A percentile compares a stretch with the other conserved stretches of the same genome.
These are phyloP conservation scores for Pararge aegeria DNA, from an alignment of 1,140 invertebrate genomes.

Conservation along the genomic window DNA sequence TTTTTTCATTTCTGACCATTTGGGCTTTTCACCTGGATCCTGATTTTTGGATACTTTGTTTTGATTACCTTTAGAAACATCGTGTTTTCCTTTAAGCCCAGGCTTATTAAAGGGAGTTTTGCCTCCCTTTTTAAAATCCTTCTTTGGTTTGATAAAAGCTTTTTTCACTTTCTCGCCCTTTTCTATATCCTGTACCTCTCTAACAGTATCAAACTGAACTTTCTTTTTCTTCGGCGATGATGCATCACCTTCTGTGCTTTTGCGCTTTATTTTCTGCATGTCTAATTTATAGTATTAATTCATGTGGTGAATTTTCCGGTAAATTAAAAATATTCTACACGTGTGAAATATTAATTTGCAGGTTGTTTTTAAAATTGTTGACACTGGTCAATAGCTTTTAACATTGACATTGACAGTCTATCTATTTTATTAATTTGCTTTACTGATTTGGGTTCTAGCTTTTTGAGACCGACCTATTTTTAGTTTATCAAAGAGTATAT, in stretches of 20 bases:
- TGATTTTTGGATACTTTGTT: conserved; percentile 31
- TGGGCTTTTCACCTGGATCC: conserved; percentile 79
- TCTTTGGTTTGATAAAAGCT: conserved; percentile 20
- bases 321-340: not conserved
- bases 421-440: too few species aligned
- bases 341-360: not conserved
- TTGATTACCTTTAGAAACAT: conserved; percentile 31
- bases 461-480: too few species aligned
- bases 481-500: too few species aligned
- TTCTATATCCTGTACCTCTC: conserved; percentile 24
- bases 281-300: not conserved
- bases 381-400: not conserved
- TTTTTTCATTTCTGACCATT: conserved; percentile 88
- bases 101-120: conserved; percentile 39
- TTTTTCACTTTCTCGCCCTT: conserved; percentile 19
- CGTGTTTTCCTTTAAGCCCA: conserved; percentile 35
- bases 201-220: conserved; percentile 34
- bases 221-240: conserved; percentile 55
- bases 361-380: not conserved
- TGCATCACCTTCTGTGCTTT: conserved; percentile 37
- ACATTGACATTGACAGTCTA: not conserved
- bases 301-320: not conserved
- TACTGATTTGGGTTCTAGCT: too few species aligned
- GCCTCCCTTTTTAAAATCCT: conserved; percentile 38
- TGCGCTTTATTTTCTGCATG: conserved; percentile 68